Evolutionary conservation across 2,113 vertebrate species (phyloP).

Genomic region (Oreochromis tanganicae): DNA sequence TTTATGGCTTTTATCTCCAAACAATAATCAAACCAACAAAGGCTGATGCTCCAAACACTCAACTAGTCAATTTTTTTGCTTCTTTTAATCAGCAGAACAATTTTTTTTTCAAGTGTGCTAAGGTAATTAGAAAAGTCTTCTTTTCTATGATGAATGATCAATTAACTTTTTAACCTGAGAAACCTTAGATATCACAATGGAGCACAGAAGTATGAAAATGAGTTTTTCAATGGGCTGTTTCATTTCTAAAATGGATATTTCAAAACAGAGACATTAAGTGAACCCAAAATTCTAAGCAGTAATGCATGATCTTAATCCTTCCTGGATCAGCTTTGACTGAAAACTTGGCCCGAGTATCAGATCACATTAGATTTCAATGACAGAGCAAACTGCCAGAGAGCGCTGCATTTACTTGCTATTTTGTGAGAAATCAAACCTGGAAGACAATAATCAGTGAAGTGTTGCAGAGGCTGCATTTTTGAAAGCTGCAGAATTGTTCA

Average conservation of each 20-base stretch:
- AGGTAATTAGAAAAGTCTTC: background rate
- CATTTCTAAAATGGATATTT: background rate
- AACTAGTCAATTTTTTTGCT: background rate
- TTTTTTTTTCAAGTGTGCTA: background rate
- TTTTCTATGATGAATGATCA: background rate
- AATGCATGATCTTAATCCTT: background rate
- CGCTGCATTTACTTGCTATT: background rate
- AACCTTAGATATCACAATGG: background rate
- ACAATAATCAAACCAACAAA: background rate
- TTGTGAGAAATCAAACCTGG: constrained; percentile 29
- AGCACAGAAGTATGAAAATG: background rate
- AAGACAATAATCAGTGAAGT: constrained; percentile 22
- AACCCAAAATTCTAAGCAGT: background rate
- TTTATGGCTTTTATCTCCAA: background rate
- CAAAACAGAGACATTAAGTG: background rate
- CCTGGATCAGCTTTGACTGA: background rate
- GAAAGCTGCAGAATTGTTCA: background rate
- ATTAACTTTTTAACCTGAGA: background rate
- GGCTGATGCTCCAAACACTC: background rate
- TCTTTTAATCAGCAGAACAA: background rate
- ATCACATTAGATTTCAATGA: background rate
- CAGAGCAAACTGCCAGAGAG: background rate
- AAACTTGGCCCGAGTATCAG: background rate
- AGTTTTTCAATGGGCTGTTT: background rate
- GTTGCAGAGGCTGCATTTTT: background rate